A percentile compares a stretch with the other conserved stretches of the same genome.
Conservation (phyloP, 2,113 vertebrate species). For the Rattus norvegicus region GRCr8 NC_086032.1:13014501-13015000, state of each 20-base stretch:
- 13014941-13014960: background rate
- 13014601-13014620: background rate
- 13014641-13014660: too few relatives aligned
- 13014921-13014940: background rate
- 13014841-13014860: background rate
- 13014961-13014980: background rate
- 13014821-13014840: background rate
- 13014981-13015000: background rate
- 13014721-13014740: background rate
- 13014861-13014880: constrained; percentile 24
- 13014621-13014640: background rate
- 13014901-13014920: constrained; percentile 17
- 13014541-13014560: background rate
- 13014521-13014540: background rate
- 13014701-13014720: background rate
- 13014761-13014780: background rate
- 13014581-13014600: background rate
- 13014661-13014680: background rate
- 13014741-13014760: background rate
- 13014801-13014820: background rate
- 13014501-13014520: background rate
- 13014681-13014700: background rate
- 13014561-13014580: background rate
- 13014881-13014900: background rate
- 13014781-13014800: constrained; percentile 13